Evolutionary conservation across 2,797 vertebrate genomes (phyloP), one percentile per base, ranked within the genome.

Genomic region (Rallus crepitans): DNA sequence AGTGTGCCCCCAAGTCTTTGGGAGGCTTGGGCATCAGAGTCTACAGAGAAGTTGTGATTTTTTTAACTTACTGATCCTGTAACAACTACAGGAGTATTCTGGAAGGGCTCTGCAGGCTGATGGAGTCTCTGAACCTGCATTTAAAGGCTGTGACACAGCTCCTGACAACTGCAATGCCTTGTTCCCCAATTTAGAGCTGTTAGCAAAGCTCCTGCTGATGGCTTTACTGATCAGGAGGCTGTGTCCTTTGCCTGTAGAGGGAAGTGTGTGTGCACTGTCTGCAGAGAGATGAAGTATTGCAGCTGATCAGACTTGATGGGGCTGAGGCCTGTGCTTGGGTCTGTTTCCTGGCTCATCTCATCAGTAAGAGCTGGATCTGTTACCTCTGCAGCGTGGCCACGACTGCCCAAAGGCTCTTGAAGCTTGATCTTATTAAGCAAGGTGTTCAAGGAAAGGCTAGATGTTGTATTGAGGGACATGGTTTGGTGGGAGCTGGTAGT

Each of bases 251-350:
- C 45, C 0, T 42, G n/a, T 13, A 19, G 25, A 56, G 72, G 76
- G 53, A 48, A 53, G 39, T 14, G 23, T 0, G 0, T 16, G 23
- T 0, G 0, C 15, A 18, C n/a, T 47, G 33, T 21, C 72, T 80
- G 31, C n/a, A 27, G 69, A 20, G 53, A 31, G 40, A 15, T 6
- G 21, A 53, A 65, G 4, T n/a, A 7, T 9, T 48, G 37, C 18
- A 47, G 12, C 20, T 9, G 24, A 1, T 18, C 8, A 19, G 47
- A 7, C 31, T 68, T 27, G 3, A 5, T 20, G 27, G 45, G 21
- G 40, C 42, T 66, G 81, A 52, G 35, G 8, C 61, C 42, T 69
- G 16, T 8, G 5, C 37, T 21, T 20, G 5, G 4, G 24, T 28
- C 11, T 48, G 17, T 52, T 64, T 64, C 25, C 52, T 68, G 21